Evolutionary conservation across 2,797 vertebrate genomes (phyloP).

Genomic region (Tadarida brasiliensis): DNA sequence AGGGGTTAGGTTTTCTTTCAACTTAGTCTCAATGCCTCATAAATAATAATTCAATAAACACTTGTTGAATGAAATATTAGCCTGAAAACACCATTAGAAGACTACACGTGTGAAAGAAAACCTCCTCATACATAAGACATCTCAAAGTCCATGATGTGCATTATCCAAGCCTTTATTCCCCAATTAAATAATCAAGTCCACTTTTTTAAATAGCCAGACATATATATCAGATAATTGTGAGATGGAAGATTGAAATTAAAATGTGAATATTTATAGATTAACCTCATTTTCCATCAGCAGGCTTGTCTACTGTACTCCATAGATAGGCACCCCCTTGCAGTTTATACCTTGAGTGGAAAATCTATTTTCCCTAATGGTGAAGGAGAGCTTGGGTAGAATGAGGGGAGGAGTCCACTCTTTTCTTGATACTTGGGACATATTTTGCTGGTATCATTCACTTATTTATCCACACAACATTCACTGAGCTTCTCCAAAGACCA

Average conservation of each 20-base stretch:
- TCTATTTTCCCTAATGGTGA: not conserved
- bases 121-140: not conserved
- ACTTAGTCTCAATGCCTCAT: not conserved
- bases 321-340: not conserved
- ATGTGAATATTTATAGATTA: not conserved
- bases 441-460: conserved; percentile 1
- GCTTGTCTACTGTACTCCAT: not conserved
- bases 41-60: conserved; percentile 21
- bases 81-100: not conserved
- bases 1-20: conserved; percentile 22
- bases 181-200: conserved; percentile 44
- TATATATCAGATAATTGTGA: not conserved
- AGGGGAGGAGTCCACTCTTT: not conserved
- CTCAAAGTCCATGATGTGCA: not conserved
- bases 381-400: not conserved
- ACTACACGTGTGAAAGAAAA: conserved; percentile 25
- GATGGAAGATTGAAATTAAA: not conserved
- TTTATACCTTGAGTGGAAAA: not conserved
- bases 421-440: not conserved
- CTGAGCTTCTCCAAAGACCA: conserved; percentile 13
- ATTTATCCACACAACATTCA: conserved; percentile 9
- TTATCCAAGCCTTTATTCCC: not conserved
- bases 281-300: conserved; percentile 13
- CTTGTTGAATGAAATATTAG: not conserved
- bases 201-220: not conserved